Evolutionary conservation across 2,888 invertebrate genomes (phyloP), one percentile per base, ranked within the genome.

Genomic region (Teleogryllus oceanicus): DNA sequence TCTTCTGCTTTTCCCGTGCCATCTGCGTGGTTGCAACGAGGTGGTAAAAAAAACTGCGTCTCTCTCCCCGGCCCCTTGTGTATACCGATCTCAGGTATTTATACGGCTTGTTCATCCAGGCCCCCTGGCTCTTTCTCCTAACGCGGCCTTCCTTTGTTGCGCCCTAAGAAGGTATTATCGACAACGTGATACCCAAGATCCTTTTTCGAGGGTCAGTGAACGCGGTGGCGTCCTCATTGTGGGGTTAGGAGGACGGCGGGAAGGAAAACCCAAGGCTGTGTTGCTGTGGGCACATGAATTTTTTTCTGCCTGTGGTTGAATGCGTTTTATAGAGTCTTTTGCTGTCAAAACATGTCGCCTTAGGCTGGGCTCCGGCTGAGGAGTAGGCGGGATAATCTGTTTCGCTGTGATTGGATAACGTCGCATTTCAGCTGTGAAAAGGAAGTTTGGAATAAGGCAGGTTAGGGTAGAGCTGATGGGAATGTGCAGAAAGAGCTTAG

Each of bases 261-360:
- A n/a, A 62, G 62, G 62, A 37, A 37, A 37, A 8, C 37, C 5
- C 37, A 8, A 37, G 62, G 16, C n/a, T 10, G 13, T 18, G 62
- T n/a, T 13, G 3, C 62, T 18, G n/a, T n/a, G 62, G 62, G 62
- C 62, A 1, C 4, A 62, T n/a, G 13, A 62, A 62, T 62, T 62
- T 62, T 62, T 62, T 62, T 62, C 62, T n/a, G 62, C 62, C n/a
- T 62, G 62, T 62, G 62, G 62, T 62, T 62, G 62, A 62, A 62
- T 62, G 62, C 62, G 62, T 18, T 62, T 62, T 62, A 62, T 62
- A 62, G 62, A 62, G 62, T 62, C 16, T n/a, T 62, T 62, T 62
- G 13, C 62, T 62, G 62, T 62, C 62, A 62, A 62, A 62, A 62
- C 62, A 62, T n/a, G 16, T 18, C 13, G 62, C 13, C n/a, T 13